phyloP scores from a whole-genome alignment of 2,888 invertebrate genomes.

The Balanococcus diminutus region DNA sequence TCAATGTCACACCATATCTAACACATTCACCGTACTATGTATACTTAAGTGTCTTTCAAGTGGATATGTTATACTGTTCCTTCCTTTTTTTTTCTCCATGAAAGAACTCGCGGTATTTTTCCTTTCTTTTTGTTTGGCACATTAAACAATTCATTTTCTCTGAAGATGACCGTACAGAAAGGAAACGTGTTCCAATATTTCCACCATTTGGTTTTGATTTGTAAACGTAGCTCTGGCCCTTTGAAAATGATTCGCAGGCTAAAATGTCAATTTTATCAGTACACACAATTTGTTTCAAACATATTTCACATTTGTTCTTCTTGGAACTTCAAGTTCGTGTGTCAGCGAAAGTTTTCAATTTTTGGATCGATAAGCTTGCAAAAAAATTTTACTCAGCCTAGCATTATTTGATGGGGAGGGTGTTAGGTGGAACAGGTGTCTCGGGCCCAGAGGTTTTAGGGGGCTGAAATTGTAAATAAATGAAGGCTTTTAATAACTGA shows the following conservation, averaged over 20 bases:
- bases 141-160: too few species aligned
- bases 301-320: neutral
- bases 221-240: neutral
- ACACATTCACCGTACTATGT: neutral
- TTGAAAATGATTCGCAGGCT: neutral
- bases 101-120: neutral
- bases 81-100: neutral
- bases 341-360: neutral
- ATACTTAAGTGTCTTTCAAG: neutral
- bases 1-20: constrained; percentile 49
- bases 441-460: too few species aligned
- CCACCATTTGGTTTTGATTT: neutral
- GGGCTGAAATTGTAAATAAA: too few species aligned
- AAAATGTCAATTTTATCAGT: neutral
- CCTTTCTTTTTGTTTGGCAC: neutral
- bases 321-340: neutral
- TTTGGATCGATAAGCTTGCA: neutral
- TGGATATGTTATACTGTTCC: neutral
- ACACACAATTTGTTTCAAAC: neutral
- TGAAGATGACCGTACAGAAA: neutral
- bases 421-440: too few species aligned
- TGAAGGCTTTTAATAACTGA: too few species aligned
- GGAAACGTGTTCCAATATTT: too few species aligned
- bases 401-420: too few species aligned
- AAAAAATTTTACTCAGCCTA: too few species aligned